These are phyloP conservation scores for Himantopus leucocephalus DNA, from an alignment of 2,113 vertebrate genomes.

Conservation along the genomic window DNA sequence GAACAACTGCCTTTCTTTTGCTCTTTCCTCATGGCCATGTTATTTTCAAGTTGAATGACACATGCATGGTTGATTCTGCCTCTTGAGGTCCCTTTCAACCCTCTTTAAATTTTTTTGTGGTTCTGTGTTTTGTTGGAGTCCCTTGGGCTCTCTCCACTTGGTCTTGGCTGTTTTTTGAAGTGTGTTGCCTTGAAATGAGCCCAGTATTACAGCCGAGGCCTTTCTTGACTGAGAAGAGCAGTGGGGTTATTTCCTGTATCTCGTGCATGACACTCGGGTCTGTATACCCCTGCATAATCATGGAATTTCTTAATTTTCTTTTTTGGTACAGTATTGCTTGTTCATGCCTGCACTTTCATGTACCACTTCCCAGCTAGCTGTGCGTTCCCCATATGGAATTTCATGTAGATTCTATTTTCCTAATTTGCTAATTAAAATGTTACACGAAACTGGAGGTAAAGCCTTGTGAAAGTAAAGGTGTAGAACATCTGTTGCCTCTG, in stretches of 20 bases:
- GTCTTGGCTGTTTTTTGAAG: not conserved
- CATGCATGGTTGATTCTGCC: not conserved
- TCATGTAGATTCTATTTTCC: not conserved
- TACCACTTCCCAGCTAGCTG: not conserved
- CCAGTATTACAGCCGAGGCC: not conserved
- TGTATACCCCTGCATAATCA: not conserved
- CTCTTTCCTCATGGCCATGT: slow-evolving; percentile 1
- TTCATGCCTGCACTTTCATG: not conserved
- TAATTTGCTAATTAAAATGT: slow-evolving; percentile 21
- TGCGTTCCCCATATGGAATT: not conserved
- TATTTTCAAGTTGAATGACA: slow-evolving; percentile 55
- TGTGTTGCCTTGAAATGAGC: not conserved
- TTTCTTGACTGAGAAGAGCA: not conserved
- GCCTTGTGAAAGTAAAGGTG: not conserved
- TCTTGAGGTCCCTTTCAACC: slow-evolving; percentile 31
- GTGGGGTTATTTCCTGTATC: not conserved
- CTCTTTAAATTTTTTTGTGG: not conserved
- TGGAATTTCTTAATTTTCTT: not conserved
- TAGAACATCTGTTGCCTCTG: not conserved
- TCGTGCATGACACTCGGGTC: not conserved
- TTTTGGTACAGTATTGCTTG: not conserved
- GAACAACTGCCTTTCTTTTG: slow-evolving; percentile 19
- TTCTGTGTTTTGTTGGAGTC: slow-evolving; percentile 11
- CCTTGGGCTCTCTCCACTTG: not conserved
- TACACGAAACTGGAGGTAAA: not conserved